These are phyloP conservation scores for Pseudachorutes palmiensis DNA, from an alignment of 1,140 invertebrate species.

Conservation along the genomic window DNA sequence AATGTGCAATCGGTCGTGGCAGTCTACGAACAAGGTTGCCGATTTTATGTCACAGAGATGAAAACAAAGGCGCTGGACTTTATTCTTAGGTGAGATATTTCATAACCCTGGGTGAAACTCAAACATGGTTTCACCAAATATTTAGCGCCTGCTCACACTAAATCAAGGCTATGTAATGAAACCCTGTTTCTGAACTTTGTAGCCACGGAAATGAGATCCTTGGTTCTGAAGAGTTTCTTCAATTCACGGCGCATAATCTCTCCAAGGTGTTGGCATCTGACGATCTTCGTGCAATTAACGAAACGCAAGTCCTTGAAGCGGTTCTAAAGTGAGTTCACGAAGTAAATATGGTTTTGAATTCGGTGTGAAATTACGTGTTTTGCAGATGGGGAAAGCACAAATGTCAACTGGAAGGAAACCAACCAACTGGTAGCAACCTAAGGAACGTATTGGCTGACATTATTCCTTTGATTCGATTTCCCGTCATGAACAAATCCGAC, in stretches of 20 bases:
- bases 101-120: neutral
- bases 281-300: neutral
- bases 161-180: neutral
- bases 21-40: no score
- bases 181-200: neutral
- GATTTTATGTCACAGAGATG: no score
- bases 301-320: neutral
- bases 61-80: no score
- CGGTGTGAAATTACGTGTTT: neutral
- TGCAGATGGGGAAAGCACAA: neutral
- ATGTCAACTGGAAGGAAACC: neutral
- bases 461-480: neutral
- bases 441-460: neutral
- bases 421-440: neutral
- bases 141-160: neutral
- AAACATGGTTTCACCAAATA: neutral
- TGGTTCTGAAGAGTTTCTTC: neutral
- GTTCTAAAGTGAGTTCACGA: neutral
- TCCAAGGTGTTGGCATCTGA: neutral
- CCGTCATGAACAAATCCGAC: neutral
- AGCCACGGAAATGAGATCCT: neutral
- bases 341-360: neutral
- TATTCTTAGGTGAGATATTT: neutral
- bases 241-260: neutral
- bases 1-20: no score